phyloP scores from a whole-genome alignment of 2,113 vertebrate genomes.

The Paramisgurnus dabryanus region DNA sequence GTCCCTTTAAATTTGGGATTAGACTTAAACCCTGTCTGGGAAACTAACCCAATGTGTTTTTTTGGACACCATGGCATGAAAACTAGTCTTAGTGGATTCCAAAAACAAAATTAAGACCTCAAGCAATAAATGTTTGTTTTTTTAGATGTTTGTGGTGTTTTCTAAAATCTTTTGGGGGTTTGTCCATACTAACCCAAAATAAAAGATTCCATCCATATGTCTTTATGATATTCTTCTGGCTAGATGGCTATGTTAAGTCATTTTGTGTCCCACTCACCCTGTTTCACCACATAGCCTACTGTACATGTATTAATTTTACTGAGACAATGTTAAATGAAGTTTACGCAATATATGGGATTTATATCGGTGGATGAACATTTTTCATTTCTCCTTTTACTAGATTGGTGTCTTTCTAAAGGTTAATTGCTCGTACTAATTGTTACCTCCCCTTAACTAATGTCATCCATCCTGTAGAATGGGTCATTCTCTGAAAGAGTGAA shows the following conservation, averaged over 20 bases:
- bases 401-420: slow-evolving; percentile 73
- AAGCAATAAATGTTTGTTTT: too few species aligned
- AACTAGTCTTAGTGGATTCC: too few species aligned
- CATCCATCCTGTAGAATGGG: slow-evolving; percentile 62
- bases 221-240: too few species aligned
- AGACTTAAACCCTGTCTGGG: too few species aligned
- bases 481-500: slow-evolving; percentile 67
- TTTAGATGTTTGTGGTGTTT: too few species aligned
- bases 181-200: too few species aligned
- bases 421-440: slow-evolving; percentile 76
- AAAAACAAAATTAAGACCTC: too few species aligned
- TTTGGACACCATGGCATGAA: too few species aligned
- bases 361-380: slow-evolving; percentile 64
- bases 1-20: too few species aligned
- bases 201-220: too few species aligned
- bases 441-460: slow-evolving; percentile 67
- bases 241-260: neutral
- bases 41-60: too few species aligned
- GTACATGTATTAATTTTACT: slow-evolving; percentile 60
- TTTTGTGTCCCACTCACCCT: slow-evolving; percentile 19
- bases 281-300: slow-evolving; percentile 25
- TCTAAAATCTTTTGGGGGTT: too few species aligned
- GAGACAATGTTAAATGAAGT: slow-evolving; percentile 56
- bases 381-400: slow-evolving; percentile 68
- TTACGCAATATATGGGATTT: slow-evolving; percentile 69